Percentiles rank a stretch among this genome's conserved stretches.
Conservation (phyloP, 2,113 vertebrate species). For the Corydoras sp. region DNA sequence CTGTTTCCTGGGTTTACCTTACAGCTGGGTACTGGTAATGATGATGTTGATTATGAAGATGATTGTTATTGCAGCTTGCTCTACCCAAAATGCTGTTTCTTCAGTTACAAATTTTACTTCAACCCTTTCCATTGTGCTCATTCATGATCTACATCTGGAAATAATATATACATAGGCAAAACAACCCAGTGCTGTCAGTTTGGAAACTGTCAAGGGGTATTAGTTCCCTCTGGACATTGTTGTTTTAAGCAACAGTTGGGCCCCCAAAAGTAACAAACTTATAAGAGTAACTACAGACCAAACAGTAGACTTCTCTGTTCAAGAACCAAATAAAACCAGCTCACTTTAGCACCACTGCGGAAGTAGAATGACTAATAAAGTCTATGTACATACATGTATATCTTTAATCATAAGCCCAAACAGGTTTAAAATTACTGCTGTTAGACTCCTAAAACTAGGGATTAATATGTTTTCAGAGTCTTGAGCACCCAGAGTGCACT, state of each 20-base stretch:
- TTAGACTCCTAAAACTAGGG: conserved; percentile 3
- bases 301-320: conserved; percentile 45
- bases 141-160: conserved; percentile 75
- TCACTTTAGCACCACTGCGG: no score
- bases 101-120: conserved; percentile 71
- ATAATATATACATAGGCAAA: conserved; percentile 68
- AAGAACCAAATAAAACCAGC: no score
- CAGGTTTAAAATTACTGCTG: conserved; percentile 2
- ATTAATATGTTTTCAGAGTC: conserved; percentile 57
- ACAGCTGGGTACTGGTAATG: conserved; percentile 47
- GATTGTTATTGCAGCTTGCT: conserved; percentile 38
- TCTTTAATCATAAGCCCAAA: conserved; percentile 19
- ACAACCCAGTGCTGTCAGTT: conserved; percentile 57
- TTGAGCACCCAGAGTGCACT: neutral
- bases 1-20: conserved; percentile 55
- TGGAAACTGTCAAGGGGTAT: conserved; percentile 32
- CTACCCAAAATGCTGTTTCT: conserved; percentile 56
- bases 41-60: conserved; percentile 42
- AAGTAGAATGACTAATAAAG: no score
- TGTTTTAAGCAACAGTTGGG: conserved; percentile 38
- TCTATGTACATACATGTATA: no score
- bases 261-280: conserved; percentile 19
- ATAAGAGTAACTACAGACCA: neutral
- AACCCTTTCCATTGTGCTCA: conserved; percentile 66
- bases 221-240: conserved; percentile 29